A percentile compares a stretch with the other conserved stretches of the same genome.
Evolutionary conservation across 2,113 vertebrate genomes (phyloP).

Genomic region (Gymnobelideus leadbeateri): DNA sequence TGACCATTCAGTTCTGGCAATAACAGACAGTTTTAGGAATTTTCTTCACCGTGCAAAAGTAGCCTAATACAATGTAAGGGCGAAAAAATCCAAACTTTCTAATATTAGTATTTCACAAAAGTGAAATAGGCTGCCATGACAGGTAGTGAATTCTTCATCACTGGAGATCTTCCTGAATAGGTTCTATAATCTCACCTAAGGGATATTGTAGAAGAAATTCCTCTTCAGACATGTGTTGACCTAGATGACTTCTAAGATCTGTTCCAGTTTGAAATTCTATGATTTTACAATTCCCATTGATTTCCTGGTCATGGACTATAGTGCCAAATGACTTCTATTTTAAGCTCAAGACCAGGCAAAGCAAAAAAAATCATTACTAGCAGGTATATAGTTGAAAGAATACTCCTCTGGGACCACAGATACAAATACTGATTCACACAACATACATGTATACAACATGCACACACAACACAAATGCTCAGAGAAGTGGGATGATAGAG

Average conservation of each 20-base stretch:
- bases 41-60: not conserved
- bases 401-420: not conserved
- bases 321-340: constrained; percentile 20
- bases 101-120: not conserved
- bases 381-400: not conserved
- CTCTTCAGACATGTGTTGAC: not conserved
- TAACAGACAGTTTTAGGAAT: not conserved
- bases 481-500: not conserved
- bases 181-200: not conserved
- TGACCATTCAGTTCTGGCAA: not conserved
- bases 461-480: not conserved
- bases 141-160: not conserved
- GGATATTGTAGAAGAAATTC: not conserved
- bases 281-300: not conserved
- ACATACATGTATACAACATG: not conserved
- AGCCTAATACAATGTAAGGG: not conserved
- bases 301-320: not conserved
- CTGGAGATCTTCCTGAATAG: not conserved
- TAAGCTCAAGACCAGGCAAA: constrained; percentile 5
- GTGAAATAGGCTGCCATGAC: not conserved
- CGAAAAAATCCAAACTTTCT: not conserved
- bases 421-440: not conserved
- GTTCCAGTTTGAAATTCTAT: not conserved
- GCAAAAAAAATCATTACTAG: not conserved
- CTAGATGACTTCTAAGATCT: not conserved